Conservation (phyloP, 2,113 vertebrate genomes). For the Trichechus manatus region DNA sequence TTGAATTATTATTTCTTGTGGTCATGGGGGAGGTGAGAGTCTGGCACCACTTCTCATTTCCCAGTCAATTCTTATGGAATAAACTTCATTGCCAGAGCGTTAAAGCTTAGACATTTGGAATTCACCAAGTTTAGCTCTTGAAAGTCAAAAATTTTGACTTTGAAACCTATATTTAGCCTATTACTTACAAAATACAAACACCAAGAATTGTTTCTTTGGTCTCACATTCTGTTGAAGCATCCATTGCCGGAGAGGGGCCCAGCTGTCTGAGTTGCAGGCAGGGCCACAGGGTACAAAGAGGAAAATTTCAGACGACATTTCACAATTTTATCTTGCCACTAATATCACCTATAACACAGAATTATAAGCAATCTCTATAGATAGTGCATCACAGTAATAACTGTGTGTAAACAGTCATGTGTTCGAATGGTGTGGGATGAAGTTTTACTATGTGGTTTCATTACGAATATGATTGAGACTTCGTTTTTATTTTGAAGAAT, state of each 20-base stretch:
- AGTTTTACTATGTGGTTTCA: constrained; percentile 31
- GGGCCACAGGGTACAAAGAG: not conserved
- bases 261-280: not conserved
- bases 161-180: not conserved
- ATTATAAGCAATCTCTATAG: not conserved
- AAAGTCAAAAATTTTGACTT: not conserved
- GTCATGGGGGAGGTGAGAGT: not conserved
- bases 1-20: not conserved
- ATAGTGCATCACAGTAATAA: not conserved
- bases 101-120: not conserved
- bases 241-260: not conserved
- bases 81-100: not conserved
- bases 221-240: not conserved
- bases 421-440: constrained; percentile 9
- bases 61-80: not conserved
- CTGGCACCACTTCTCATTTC: not conserved
- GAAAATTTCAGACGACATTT: not conserved
- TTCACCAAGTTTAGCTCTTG: not conserved
- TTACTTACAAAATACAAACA: not conserved
- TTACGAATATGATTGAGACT: not conserved
- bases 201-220: not conserved
- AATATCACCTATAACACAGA: not conserved
- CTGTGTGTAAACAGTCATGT: not conserved
- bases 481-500: constrained; percentile 45
- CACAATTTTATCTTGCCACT: not conserved